Percentiles rank a stretch among this genome's conserved stretches.
Conservation (phyloP, 1,140 invertebrate species). For the Saccostrea echinata region DNA sequence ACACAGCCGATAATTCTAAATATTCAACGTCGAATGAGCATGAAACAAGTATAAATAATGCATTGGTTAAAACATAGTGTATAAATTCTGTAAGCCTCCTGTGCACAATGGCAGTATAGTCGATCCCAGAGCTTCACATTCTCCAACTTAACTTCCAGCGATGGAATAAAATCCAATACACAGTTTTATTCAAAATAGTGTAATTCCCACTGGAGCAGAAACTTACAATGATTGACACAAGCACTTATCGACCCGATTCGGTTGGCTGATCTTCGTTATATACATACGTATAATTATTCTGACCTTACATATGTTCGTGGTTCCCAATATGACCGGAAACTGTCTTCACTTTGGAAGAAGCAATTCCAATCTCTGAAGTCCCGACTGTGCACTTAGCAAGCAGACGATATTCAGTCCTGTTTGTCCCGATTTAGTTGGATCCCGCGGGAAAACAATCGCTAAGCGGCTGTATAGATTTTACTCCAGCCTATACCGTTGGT, state of each 20-base stretch:
- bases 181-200: slow-evolving; percentile 33
- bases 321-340: not conserved
- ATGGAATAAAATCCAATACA: slow-evolving; percentile 32
- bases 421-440: not conserved
- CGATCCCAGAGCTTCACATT: not conserved
- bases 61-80: slow-evolving; percentile 23
- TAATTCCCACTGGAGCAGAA: slow-evolving; percentile 36
- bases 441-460: slow-evolving; percentile 12
- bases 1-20: slow-evolving; percentile 29
- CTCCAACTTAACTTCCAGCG: slow-evolving; percentile 10
- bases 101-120: not conserved
- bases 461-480: slow-evolving; percentile 26
- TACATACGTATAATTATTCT: not conserved
- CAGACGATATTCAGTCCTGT: not conserved
- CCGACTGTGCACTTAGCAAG: slow-evolving; percentile 10
- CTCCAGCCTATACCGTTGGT: not conserved
- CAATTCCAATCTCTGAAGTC: not conserved
- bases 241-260: slow-evolving; percentile 22
- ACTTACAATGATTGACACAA: slow-evolving; percentile 31
- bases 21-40: slow-evolving; percentile 25
- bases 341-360: not conserved
- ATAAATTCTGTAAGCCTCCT: not conserved
- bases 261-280: slow-evolving; percentile 9
- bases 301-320: not conserved
- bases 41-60: not conserved